phyloP scores from a whole-genome alignment of 2,797 vertebrate genomes.

The Prionace glauca region DNA sequence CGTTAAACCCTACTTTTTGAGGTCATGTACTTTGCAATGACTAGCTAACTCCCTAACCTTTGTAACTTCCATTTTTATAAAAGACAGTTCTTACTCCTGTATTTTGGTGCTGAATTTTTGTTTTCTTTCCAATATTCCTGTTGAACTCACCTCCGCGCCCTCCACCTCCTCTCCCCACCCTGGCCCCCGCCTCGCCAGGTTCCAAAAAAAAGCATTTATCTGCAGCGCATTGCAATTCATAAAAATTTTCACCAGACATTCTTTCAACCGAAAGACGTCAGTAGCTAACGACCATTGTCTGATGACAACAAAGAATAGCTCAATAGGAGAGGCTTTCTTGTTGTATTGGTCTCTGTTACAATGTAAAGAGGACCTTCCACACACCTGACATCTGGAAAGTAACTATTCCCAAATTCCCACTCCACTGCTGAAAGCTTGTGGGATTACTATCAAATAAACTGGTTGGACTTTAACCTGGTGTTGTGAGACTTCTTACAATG shows the following conservation, averaged over 20 bases:
- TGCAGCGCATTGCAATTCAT: background rate
- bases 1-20: constrained; percentile 23
- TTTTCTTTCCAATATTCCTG: background rate
- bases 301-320: background rate
- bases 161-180: background rate
- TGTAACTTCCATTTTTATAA: background rate
- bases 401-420: constrained; percentile 38
- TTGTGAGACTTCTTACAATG: background rate
- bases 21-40: constrained; percentile 32
- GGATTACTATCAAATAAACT: too few species aligned
- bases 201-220: constrained; percentile 5
- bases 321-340: background rate
- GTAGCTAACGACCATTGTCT: background rate
- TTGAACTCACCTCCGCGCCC: background rate
- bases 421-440: background rate
- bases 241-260: background rate
- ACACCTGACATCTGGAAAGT: constrained; percentile 44
- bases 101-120: background rate
- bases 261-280: background rate
- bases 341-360: background rate
- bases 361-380: background rate
- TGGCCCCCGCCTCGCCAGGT: background rate
- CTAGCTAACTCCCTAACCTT: background rate
- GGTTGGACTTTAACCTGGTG: too few species aligned
- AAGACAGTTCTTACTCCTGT: background rate